Percentiles rank a stretch among this genome's conserved stretches.
phyloP scores from a whole-genome alignment of 2,797 vertebrate genomes.

The Picus viridis region DNA sequence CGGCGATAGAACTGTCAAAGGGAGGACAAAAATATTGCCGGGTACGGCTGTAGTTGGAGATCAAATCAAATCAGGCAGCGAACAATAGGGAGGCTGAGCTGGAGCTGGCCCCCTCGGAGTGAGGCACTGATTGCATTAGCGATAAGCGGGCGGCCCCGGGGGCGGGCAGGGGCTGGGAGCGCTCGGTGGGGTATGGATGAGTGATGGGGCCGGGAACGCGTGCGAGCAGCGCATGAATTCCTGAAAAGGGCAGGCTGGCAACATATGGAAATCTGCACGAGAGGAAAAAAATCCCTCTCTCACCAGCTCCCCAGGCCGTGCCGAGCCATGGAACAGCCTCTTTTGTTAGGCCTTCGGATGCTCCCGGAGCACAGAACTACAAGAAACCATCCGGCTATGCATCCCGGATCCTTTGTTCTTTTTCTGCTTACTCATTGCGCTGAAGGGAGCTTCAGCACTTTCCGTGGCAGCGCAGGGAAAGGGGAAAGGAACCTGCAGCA shows the following conservation, averaged over 20 bases:
- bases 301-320: not conserved
- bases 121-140: slow-evolving; percentile 37
- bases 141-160: not conserved
- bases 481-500: not conserved
- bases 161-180: slow-evolving; percentile 18
- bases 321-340: not conserved
- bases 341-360: slow-evolving; percentile 7
- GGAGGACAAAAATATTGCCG: slow-evolving; percentile 47
- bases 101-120: slow-evolving; percentile 38
- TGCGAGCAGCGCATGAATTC: slow-evolving; percentile 55
- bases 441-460: not conserved
- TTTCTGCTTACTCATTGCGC: not conserved
- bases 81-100: slow-evolving; percentile 40
- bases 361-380: not conserved
- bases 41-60: slow-evolving; percentile 47
- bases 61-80: slow-evolving; percentile 57
- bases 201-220: slow-evolving; percentile 39
- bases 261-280: slow-evolving; percentile 36
- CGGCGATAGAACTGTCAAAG: slow-evolving; percentile 39
- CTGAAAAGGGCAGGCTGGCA: slow-evolving; percentile 53
- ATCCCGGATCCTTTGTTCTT: not conserved
- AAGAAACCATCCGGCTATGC: not conserved
- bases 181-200: slow-evolving; percentile 25
- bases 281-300: not conserved
- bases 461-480: not conserved